Base-by-base conservation (phyloP, 2,113 vertebrate genomes). In the Thalassarche chlororhynchos region DNA sequence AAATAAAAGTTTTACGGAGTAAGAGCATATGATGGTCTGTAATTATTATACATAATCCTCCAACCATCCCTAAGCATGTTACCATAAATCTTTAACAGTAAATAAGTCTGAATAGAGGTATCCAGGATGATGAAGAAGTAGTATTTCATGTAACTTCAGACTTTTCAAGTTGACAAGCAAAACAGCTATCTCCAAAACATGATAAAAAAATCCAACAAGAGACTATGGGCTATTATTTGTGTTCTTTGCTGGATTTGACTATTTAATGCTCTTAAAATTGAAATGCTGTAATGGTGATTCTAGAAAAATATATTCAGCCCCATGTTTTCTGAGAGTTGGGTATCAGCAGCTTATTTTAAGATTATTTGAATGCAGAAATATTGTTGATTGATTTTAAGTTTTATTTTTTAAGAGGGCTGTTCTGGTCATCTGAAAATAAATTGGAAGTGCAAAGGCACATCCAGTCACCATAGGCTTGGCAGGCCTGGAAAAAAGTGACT, bases 1-100 rank as follows among this genome's bases (percentile, higher is more conserved):
- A 90, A 95, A 94, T 54, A 57, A 62, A 87, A 96, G 58, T 72
- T 84, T 80, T 70, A 47, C 13, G 2, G 68, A 84, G 49, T 68
- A 95, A 93, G n/a, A 87, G 60, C 80, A 85, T 87, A 77, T 89
- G 83, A 70, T 71, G 34, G 58, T 65, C 77, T 69, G 20, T 51
- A 83, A 83, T 94, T 92, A 89, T 58, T 52, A 71, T 42, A 64
- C 31, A 55, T 66, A 96, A 94, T 54, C 89, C 86, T 46, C 76
- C 84, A 94, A 52, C 74, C 54, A 75, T 72, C 79, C 74, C 62
- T 42, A 62, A 87, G 83, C 89, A 47, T 31, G 82, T 65, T 52
- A 87, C 54, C 81, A 83, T 96, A 94, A 96, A 96, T 97, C 86
- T 92, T 58, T 65, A 51, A 60, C 49, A 44, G 49, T 38, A 90